Evolutionary conservation across 37 sponge, comb jelly and placozoan species (phyloP), one percentile per base, ranked within the genome.

Genomic region (Tethya wilhelma): DNA sequence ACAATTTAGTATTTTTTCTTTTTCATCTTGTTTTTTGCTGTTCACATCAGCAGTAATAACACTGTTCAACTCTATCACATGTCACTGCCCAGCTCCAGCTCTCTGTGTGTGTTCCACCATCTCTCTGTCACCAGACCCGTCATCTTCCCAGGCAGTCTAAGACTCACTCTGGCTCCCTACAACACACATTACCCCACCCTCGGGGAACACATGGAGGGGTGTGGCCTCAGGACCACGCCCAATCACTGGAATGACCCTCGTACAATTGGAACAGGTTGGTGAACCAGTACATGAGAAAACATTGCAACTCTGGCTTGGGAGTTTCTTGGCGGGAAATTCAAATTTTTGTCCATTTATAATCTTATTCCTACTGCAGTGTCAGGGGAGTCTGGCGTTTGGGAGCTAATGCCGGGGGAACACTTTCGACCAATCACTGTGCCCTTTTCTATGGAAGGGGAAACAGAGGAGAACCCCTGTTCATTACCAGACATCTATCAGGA

Each of bases 141-240:
- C 26, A 34, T 92, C 40, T 64, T 81, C 43, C 75, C 73, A 30
- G 70, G 71, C 39, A 59, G 73, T 77, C 60, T 45, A 46, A 66
- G 60, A 25, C 55, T 92, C 19, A 69, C 65, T 23, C 71, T 92
- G 37, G 93, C 88, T 29, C 93, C 93, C 44, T 87, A 92, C 84
- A 92, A 92, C 72, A 65, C 88, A 0, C 69, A 79, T 77, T 92
- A 92, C 77, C 89, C 88, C 1, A 56, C 56, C 17, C 88, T 87
- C 29, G 81, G 40, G 30, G n/a, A 41, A 9, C 93, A 92, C 65
- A 43, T 84, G 55, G 36, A 49, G 9, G 64, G 60, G 63, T 60
- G 69, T 53, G 80, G 84, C 8, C 85, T 92, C 1, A 11, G 25
- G 28, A 37, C 71, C 4, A 7, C 66, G 28, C 9, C 70, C 4